These are phyloP conservation scores for Heliconius ismenius DNA, from an alignment of 2,888 invertebrate genomes.

Conservation along the genomic window DNA sequence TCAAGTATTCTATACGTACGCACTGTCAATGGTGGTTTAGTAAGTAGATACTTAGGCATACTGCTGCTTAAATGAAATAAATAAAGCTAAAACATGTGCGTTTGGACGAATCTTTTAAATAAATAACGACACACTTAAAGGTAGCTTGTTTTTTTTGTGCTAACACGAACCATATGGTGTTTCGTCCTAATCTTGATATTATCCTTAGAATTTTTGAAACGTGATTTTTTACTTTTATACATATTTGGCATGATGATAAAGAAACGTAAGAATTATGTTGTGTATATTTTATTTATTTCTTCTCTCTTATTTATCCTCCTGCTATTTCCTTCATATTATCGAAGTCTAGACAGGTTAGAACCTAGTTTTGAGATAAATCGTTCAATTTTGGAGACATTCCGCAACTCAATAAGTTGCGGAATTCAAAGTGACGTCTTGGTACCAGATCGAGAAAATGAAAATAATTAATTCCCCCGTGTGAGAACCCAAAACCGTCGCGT, in stretches of 20 bases:
- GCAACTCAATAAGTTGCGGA: too few species aligned
- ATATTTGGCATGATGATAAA: neutral
- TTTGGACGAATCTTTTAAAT: conserved; percentile 7
- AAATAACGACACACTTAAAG: conserved; percentile 13
- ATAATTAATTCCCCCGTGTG: too few species aligned
- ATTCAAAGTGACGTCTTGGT: too few species aligned
- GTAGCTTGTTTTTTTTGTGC: conserved; percentile 8
- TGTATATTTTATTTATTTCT: neutral
- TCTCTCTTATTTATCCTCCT: neutral
- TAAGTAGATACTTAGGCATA: conserved; percentile 15
- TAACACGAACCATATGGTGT: conserved; percentile 22
- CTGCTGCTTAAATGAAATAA: conserved; percentile 4
- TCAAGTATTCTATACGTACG: conserved; percentile 35
- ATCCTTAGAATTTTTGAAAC: neutral
- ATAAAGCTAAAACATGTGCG: conserved; percentile 10
- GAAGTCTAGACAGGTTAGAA: neutral
- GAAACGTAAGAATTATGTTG: neutral
- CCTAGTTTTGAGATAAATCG: neutral
- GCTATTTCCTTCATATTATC: neutral
- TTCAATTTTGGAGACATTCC: too few species aligned
- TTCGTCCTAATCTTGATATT: conserved; percentile 14
- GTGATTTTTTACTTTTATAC: neutral
- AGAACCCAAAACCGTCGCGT: too few species aligned
- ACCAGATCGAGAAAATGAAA: too few species aligned
- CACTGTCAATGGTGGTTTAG: conserved; percentile 18